A percentile compares a stretch with the other conserved stretches of the same genome.
Conservation (phyloP, 2,888 invertebrate species). For the Microctonus brassicae region DNA sequence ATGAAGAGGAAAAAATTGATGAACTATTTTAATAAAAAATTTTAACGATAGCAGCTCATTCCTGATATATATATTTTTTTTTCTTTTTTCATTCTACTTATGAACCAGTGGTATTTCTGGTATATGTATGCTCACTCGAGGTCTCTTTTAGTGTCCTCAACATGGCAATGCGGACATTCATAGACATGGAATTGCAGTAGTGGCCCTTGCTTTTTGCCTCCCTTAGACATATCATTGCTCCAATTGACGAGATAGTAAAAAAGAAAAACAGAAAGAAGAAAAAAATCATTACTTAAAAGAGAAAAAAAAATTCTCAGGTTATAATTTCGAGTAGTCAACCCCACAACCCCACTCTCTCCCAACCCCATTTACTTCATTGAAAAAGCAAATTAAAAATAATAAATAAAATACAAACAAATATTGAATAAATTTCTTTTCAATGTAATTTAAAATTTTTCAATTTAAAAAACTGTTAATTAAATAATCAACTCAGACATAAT, state of each 20-base stretch:
- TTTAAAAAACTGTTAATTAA: no score
- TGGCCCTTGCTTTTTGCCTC: neutral
- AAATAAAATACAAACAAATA: conserved; percentile 3
- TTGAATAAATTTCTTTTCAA: neutral
- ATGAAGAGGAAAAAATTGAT: no score
- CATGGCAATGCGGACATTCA: conserved; percentile 11
- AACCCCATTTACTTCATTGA: no score
- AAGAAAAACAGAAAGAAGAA: neutral
- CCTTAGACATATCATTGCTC: neutral
- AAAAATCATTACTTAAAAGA: neutral
- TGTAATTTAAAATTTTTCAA: no score
- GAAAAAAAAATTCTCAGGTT: neutral
- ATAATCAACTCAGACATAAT: no score
- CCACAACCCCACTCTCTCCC: neutral
- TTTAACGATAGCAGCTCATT: no score
- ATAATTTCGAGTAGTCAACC: neutral
- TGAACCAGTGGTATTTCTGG: conserved; percentile 28
- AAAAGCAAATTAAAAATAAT: neutral
- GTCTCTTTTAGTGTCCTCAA: neutral
- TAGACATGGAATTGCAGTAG: neutral
- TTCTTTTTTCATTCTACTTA: neutral
- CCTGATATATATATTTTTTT: no score
- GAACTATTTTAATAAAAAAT: neutral
- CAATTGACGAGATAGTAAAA: neutral
- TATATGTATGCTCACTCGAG: conserved; percentile 20